Evolutionary conservation across 2,888 invertebrate genomes (phyloP), one percentile per base, ranked within the genome.

Genomic region (Eudasyphora cyanicolor): DNA sequence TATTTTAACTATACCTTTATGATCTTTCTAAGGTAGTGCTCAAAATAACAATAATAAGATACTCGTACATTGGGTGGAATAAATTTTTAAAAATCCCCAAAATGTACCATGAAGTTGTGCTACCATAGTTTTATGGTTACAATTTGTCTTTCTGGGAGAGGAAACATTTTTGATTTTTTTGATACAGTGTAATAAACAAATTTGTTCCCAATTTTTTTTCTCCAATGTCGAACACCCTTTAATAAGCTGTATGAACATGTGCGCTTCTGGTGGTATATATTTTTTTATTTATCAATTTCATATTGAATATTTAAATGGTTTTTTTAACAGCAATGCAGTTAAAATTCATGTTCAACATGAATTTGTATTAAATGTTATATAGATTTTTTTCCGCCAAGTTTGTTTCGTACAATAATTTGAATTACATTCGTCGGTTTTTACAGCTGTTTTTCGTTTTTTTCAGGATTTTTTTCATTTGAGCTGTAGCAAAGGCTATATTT

Each of bases 301-400:
- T 87, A 87, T 88, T 87, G 86, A 88, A 88, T 86, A 86, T 87
- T 87, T 81, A 87, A 86, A 82, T 85, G 71, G 78, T 82, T 85
- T 86, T 86, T 81, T 81, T 80, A 81, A 78, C 80, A 81, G 80
- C 81, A 81, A 76, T 84, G 84, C 82, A 82, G 82, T 82, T 82
- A 82, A 82, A 82, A 82, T 76, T 76, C 82, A 76, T 79, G 82
- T 76, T 79, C 82, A 69, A 79, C 79, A 82, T 79, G 79, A 82
- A 42, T 76, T 82, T 29, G 57, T 60, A 73, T 38, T 67, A 82
- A 73, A 79, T 54, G 38, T 54, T 54, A 64, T 42, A 67, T 67
- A 67, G 57, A 42, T 57, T 51, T 70, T 73, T 38, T 17, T 24
- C 54, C 24, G 19, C 42, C 19, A 29, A 21, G 19, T 74, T 57